A percentile compares a stretch with the other conserved stretches of the same genome.
These are phyloP conservation scores for Coremacera marginata DNA, from an alignment of 2,888 invertebrate species.

Conservation along the genomic window DNA sequence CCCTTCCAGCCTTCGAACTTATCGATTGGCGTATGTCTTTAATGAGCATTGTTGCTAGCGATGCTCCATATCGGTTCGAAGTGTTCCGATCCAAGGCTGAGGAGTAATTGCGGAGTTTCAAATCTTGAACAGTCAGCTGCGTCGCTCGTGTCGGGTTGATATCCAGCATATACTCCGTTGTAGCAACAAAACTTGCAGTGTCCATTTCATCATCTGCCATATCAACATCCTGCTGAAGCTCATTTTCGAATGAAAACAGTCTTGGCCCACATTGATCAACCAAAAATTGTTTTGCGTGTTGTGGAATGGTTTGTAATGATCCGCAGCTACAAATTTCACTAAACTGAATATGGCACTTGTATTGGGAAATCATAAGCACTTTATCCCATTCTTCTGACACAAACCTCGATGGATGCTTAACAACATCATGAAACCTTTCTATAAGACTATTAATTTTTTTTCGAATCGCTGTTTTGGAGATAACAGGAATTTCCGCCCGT, in stretches of 20 bases:
- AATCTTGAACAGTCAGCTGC: too few species aligned
- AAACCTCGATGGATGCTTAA: conserved; percentile 15
- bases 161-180: too few species aligned
- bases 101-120: background rate
- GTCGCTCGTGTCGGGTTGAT: too few species aligned
- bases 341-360: background rate
- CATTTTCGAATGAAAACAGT: too few species aligned
- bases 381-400: background rate
- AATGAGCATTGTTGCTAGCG: conserved; percentile 24
- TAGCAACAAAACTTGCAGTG: too few species aligned
- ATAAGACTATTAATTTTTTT: background rate
- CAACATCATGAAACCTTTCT: background rate
- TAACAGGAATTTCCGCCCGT: too few species aligned
- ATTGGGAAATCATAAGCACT: conserved; percentile 14
- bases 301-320: background rate
- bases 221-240: too few species aligned
- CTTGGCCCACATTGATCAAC: too few species aligned
- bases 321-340: conserved; percentile 16
- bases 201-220: too few species aligned
- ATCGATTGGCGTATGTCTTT: conserved; percentile 11
- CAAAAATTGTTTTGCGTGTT: background rate
- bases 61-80: conserved; percentile 30
- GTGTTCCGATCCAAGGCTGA: conserved; percentile 29
- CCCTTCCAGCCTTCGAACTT: background rate
- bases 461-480: background rate